These are phyloP conservation scores for Caranx melampygus DNA, from an alignment of 2,113 vertebrate genomes.

Conservation along the genomic window DNA sequence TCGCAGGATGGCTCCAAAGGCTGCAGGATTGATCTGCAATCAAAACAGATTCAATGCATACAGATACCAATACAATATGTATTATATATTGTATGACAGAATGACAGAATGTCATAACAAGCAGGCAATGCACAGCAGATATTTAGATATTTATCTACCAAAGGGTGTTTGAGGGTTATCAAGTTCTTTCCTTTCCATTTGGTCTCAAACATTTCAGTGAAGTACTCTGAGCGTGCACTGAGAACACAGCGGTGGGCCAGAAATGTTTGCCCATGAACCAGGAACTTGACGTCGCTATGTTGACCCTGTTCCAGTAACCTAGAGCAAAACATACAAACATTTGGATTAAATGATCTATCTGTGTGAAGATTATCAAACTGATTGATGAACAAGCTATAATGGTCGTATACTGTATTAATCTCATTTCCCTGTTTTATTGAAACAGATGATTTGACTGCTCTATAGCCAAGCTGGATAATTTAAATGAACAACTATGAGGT, in stretches of 20 bases:
- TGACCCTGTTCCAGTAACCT: conserved; percentile 95
- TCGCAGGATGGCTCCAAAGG: conserved; percentile 93
- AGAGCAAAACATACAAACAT: not conserved
- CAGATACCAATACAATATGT: not conserved
- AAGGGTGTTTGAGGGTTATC: conserved; percentile 92
- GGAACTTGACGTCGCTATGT: conserved; percentile 91
- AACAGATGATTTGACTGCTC: not conserved
- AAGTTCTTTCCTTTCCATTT: conserved; percentile 94
- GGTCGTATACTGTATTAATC: not conserved
- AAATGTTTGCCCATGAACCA: conserved; percentile 93
- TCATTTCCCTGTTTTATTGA: not conserved
- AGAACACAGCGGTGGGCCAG: conserved; percentile 91
- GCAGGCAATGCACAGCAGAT: not conserved
- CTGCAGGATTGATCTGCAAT: conserved; percentile 93
- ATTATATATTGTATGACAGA: not conserved
- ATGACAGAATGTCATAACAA: not conserved
- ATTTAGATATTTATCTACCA: conserved; percentile 82
- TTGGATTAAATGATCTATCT: not conserved
- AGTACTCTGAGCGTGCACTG: conserved; percentile 92
- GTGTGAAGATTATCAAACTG: not conserved
- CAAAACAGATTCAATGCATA: conserved; percentile 19
- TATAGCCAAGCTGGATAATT: not conserved
- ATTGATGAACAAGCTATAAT: not conserved
- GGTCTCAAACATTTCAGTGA: conserved; percentile 95
- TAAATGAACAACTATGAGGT: not conserved